Conservation (phyloP, 1,140 invertebrate genomes). For the Plectus sambesii region DNA sequence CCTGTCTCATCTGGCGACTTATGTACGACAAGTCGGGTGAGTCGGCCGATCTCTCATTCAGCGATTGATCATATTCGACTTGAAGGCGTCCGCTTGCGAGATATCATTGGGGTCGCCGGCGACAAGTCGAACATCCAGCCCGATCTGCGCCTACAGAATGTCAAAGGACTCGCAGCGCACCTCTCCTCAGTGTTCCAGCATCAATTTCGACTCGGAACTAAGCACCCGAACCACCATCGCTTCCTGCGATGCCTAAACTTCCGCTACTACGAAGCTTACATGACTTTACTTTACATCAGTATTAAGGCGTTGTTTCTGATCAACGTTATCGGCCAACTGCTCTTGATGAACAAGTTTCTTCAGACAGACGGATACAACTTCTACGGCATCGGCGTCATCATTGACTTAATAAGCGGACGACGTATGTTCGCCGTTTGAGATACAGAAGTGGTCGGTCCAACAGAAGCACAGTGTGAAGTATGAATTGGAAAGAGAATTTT, state of each 20-base stretch:
- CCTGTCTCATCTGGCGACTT: conserved; percentile 38
- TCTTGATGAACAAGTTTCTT: conserved; percentile 51
- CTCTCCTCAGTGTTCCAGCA: conserved; percentile 41
- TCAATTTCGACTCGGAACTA: conserved; percentile 28
- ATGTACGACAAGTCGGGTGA: conserved; percentile 29
- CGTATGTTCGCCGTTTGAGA: conserved; percentile 24
- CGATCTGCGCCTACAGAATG: conserved; percentile 25
- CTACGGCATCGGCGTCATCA: conserved; percentile 40
- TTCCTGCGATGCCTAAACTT: conserved; percentile 36
- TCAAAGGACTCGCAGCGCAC: conserved; percentile 35
- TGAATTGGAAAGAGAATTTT: no score
- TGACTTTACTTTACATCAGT: conserved; percentile 39
- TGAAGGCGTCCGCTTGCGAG: conserved; percentile 37
- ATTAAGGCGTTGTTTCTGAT: conserved; percentile 39
- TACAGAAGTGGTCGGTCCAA: no score
- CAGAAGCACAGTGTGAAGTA: no score
- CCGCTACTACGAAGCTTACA: conserved; percentile 42
- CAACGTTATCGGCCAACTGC: conserved; percentile 46
- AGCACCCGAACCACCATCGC: conserved; percentile 35
- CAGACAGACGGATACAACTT: conserved; percentile 48
- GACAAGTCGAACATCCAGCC: conserved; percentile 43
- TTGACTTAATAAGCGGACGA: conserved; percentile 34
- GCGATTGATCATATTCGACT: conserved; percentile 7
- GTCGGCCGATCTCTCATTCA: background rate
- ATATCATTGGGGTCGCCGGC: conserved; percentile 39